phyloP scores from a whole-genome alignment of 2,113 vertebrate genomes.

The Rhagologus leucostigma region DNA sequence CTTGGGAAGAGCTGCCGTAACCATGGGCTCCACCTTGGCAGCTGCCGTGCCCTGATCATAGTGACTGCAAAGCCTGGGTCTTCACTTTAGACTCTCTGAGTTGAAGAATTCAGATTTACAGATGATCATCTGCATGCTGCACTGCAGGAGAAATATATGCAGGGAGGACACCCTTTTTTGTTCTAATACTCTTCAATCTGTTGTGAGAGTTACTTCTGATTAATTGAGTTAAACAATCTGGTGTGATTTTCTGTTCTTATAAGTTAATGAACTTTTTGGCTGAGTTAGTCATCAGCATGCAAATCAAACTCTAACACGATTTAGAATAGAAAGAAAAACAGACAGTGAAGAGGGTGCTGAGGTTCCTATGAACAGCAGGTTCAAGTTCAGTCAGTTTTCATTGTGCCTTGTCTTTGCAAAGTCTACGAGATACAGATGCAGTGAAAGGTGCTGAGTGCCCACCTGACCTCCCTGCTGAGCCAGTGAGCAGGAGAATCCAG shows the following conservation, averaged over 20 bases:
- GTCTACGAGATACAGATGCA: too few species aligned
- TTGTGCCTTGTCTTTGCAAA: not conserved
- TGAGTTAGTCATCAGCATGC: not conserved
- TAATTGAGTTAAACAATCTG: constrained; percentile 50
- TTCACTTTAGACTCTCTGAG: not conserved
- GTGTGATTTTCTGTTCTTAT: not conserved
- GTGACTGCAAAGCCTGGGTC: not conserved
- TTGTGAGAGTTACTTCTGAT: constrained; percentile 13
- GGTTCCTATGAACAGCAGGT: not conserved
- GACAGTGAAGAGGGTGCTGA: not conserved
- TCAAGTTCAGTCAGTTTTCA: not conserved
- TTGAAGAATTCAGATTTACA: not conserved
- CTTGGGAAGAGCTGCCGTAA: not conserved
- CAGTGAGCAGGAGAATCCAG: not conserved
- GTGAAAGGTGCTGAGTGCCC: not conserved
- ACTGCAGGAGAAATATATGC: not conserved
- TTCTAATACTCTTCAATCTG: constrained; percentile 31
- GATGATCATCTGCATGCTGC: constrained; percentile 1
- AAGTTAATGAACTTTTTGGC: not conserved
- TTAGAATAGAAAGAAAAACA: not conserved
- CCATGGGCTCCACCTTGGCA: not conserved
- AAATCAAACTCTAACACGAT: not conserved
- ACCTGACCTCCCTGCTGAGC: not conserved
- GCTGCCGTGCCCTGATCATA: not conserved
- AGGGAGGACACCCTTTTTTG: constrained; percentile 4